Percentiles rank a stretch among this genome's conserved stretches.
Evolutionary conservation across 2,888 invertebrate genomes (phyloP).

Genomic region (Hypercompe scribonia): DNA sequence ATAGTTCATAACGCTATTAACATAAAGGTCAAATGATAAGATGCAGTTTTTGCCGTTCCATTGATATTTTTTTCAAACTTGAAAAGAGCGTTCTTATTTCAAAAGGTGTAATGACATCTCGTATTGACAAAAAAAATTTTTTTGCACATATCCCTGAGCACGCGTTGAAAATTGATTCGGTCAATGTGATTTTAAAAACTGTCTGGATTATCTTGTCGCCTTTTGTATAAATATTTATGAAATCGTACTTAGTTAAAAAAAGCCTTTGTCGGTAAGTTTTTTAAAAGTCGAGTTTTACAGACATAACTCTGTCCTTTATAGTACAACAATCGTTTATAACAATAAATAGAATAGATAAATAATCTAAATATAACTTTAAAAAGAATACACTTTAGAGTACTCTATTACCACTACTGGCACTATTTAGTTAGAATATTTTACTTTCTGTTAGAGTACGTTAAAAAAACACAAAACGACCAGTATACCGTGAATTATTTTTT

Average conservation of each 20-base stretch:
- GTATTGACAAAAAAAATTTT: constrained; percentile 63
- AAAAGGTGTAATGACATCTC: constrained; percentile 71
- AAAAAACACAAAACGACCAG: no score
- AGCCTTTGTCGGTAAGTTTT: constrained; percentile 35
- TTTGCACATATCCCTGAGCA: constrained; percentile 74
- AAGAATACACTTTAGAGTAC: no score
- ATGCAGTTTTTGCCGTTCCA: constrained; percentile 64
- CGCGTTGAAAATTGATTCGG: constrained; percentile 73
- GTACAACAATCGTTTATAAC: not conserved
- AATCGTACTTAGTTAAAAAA: constrained; percentile 25
- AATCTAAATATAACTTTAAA: not conserved
- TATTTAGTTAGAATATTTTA: no score
- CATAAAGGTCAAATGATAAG: constrained; percentile 24
- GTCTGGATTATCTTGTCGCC: constrained; percentile 53
- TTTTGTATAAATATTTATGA: constrained; percentile 56
- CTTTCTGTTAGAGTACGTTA: no score
- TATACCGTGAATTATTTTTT: no score
- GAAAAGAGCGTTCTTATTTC: constrained; percentile 59
- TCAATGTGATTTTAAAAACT: constrained; percentile 51
- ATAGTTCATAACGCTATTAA: constrained; percentile 1
- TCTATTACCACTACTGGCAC: no score
- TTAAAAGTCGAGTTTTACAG: not conserved
- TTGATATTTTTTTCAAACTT: constrained; percentile 69
- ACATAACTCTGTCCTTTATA: not conserved
- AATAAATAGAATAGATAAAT: not conserved